Evolutionary conservation across 1,140 invertebrate species (phyloP).

Genomic region (Eueides isabella): DNA sequence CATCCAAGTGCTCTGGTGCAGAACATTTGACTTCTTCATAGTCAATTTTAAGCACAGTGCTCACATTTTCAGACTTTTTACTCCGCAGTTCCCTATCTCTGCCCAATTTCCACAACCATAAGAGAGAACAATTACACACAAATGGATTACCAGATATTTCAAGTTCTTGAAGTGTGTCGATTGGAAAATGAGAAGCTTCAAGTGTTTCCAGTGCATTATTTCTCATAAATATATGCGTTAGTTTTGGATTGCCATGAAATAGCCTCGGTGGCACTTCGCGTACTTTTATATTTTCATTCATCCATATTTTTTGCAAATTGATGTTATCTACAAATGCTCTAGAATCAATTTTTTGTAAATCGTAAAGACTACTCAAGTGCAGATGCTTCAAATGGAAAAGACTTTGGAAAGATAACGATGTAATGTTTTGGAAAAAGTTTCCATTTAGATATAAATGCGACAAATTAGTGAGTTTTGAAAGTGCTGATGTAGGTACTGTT

Average conservation of each 20-base stretch:
- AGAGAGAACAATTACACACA: slow-evolving; percentile 92
- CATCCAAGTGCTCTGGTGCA: slow-evolving; percentile 80
- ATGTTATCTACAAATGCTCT: slow-evolving; percentile 92
- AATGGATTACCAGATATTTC: slow-evolving; percentile 91
- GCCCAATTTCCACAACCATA: slow-evolving; percentile 92
- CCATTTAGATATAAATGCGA: slow-evolving; percentile 88
- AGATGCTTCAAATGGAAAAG: slow-evolving; percentile 89
- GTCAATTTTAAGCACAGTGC: slow-evolving; percentile 73
- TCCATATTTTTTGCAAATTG: slow-evolving; percentile 88
- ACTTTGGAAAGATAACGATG: slow-evolving; percentile 90
- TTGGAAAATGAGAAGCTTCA: slow-evolving; percentile 90
- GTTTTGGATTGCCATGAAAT: slow-evolving; percentile 89
- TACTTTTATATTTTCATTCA: slow-evolving; percentile 89
- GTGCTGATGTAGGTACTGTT: slow-evolving; percentile 87
- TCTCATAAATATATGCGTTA: slow-evolving; percentile 87
- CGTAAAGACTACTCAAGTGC: slow-evolving; percentile 86
- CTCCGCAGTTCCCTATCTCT: slow-evolving; percentile 79
- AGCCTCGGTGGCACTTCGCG: slow-evolving; percentile 86
- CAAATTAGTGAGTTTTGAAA: slow-evolving; percentile 89
- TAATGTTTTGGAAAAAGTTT: slow-evolving; percentile 88
- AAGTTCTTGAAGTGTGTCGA: slow-evolving; percentile 87
- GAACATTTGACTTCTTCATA: slow-evolving; percentile 83
- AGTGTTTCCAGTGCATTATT: slow-evolving; percentile 88
- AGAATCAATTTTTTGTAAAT: slow-evolving; percentile 86
- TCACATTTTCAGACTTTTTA: slow-evolving; percentile 64